phyloP scores from a whole-genome alignment of 2,113 vertebrate genomes.

The Cranoglanis bouderius region DNA sequence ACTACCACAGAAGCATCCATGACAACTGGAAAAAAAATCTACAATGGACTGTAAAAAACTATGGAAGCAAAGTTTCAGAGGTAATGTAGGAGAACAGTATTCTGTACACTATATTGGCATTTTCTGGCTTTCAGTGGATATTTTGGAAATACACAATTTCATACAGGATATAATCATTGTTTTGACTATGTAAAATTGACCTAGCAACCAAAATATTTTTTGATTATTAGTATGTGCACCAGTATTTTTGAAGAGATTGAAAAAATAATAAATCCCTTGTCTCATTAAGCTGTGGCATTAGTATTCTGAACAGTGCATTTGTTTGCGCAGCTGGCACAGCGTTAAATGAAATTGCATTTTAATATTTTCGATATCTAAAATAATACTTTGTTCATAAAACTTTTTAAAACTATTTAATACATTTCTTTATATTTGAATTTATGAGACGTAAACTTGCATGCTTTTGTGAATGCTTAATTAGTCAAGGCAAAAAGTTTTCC shows the following conservation, averaged over 20 bases:
- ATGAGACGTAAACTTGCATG: neutral
- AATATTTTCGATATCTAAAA: neutral
- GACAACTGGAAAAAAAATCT: neutral
- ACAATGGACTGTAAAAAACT: neutral
- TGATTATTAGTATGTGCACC: neutral
- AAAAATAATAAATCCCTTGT: neutral
- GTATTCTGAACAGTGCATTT: neutral
- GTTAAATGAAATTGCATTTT: neutral
- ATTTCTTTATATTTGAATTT: neutral
- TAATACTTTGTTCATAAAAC: neutral
- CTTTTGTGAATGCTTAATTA: neutral
- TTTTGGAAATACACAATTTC: neutral
- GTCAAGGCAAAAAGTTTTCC: neutral
- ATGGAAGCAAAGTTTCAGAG: neutral
- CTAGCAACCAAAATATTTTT: neutral
- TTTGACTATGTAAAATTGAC: neutral
- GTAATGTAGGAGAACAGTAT: neutral
- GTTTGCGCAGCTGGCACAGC: neutral
- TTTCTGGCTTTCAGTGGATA: neutral
- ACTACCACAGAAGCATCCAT: neutral
- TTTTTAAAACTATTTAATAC: neutral
- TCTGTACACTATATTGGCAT: neutral
- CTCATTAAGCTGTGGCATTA: neutral
- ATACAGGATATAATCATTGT: neutral
- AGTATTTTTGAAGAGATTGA: neutral